phyloP scores from a whole-genome alignment of 2,113 vertebrate species.

The Scatophagus argus region DNA sequence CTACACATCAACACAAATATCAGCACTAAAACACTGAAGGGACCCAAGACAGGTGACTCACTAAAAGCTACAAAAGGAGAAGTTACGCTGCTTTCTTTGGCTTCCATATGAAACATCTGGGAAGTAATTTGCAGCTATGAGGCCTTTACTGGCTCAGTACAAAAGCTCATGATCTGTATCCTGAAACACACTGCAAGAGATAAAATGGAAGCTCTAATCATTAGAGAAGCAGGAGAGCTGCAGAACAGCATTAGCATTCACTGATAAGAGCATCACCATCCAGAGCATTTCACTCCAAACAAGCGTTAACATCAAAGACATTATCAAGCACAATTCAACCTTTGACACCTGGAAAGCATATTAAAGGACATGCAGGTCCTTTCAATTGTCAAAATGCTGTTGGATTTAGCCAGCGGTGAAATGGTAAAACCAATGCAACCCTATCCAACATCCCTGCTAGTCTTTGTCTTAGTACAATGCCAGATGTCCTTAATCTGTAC shows the following conservation, averaged over 20 bases:
- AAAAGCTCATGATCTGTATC: not conserved
- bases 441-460: not conserved
- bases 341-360: not conserved
- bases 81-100: slow-evolving; percentile 1
- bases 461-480: not conserved
- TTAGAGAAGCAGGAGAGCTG: not conserved
- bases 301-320: not conserved
- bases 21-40: slow-evolving; percentile 41
- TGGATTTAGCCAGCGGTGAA: not conserved
- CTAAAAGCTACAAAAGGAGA: slow-evolving; percentile 27
- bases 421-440: not conserved
- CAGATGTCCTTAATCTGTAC: not conserved
- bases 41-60: slow-evolving; percentile 16
- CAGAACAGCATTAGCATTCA: not conserved
- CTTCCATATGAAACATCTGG: slow-evolving; percentile 16
- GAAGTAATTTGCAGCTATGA: not conserved
- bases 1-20: slow-evolving; percentile 42
- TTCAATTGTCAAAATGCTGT: not conserved
- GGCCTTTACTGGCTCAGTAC: not conserved
- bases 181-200: slow-evolving; percentile 14
- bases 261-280: not conserved
- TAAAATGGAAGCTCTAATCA: slow-evolving; percentile 7
- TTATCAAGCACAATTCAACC: slow-evolving; percentile 1
- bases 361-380: not conserved
- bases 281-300: not conserved